Evolutionary conservation across 2,797 vertebrate species (phyloP).

Genomic region (Fratercula arctica): DNA sequence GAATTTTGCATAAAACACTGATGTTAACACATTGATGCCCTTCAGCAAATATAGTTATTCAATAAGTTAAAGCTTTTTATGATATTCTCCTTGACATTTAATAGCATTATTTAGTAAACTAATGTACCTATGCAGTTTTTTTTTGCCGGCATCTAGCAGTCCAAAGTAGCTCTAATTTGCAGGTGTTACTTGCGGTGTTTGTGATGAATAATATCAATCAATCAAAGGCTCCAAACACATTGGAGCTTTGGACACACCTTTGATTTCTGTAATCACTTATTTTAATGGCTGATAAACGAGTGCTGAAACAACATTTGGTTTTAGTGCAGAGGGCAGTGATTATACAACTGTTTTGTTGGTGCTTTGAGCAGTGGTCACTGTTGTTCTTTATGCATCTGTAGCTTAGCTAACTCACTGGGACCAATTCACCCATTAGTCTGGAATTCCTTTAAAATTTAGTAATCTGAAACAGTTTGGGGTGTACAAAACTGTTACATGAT

Average conservation of each 20-base stretch:
- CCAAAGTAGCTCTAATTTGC: background rate
- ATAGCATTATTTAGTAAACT: conserved; percentile 21
- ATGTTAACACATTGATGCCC: conserved; percentile 28
- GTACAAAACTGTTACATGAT: background rate
- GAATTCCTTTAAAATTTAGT: background rate
- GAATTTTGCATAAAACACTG: background rate
- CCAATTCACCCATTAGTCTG: background rate
- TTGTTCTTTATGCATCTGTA: background rate
- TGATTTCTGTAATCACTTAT: background rate
- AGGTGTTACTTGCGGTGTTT: background rate
- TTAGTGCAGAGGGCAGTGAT: background rate
- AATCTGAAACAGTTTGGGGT: background rate
- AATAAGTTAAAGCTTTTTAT: conserved; percentile 33
- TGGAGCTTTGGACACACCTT: background rate
- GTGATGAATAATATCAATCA: background rate
- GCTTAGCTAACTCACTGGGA: background rate
- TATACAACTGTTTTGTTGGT: background rate
- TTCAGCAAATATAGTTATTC: conserved; percentile 30
- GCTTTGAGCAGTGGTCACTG: background rate
- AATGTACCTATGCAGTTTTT: background rate
- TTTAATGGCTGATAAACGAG: conserved; percentile 12
- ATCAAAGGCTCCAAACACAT: background rate
- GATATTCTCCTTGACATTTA: conserved; percentile 9
- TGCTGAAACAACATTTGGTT: background rate
- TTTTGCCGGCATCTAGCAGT: background rate